Base-by-base conservation (phyloP, 2,113 vertebrate genomes). In the Philantomba maxwellii region DNA sequence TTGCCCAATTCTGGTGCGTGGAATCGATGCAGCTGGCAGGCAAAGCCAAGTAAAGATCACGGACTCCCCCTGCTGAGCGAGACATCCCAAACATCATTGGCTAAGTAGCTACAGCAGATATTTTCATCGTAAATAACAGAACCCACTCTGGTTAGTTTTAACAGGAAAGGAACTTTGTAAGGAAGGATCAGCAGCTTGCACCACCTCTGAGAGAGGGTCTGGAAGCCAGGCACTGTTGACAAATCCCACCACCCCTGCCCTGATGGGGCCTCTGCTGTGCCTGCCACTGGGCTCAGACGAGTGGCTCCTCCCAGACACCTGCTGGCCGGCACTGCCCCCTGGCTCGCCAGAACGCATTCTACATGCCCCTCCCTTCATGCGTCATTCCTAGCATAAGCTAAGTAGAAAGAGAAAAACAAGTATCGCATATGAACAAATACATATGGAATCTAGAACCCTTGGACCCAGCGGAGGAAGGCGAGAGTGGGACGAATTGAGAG, bases 31-130 rank as follows among this genome's bases (percentile, higher is more conserved):
- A 36, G 81, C 64, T 90, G 21, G 6, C 0, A 2, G 39, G 53
- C 60, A 21, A 86, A 96, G 94, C 93, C 83, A 66, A 82, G 47
- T 33, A 39, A 95, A 96, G 57, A 95, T 36, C n/a, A 89, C 0
- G 26, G 6, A 75, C 9, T 21, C 1, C 6, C 85, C 82, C 89
- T 81, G n/a, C 23, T 26, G 36, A 93, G 16, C 49, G 43, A 83
- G 16, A 9, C 55, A 6, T 16, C 70, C 21, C 47, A 53, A 64
- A 47, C 23, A 39, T 4, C 87, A 28, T 3, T 25, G 16, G 36
- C 10, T 45, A 83, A 77, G 47, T 12, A 51, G 36, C 36, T 26
- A 9, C 3, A 17, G n/a, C 30, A 1, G 73, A 30, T 87, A 33
- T 49, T 75, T 28, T 10, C 25, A 23, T 4, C 55, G 45, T 75